These are phyloP conservation scores for Muschampia plurimacula DNA, from an alignment of 2,888 invertebrate genomes.

Conservation along the genomic window DNA sequence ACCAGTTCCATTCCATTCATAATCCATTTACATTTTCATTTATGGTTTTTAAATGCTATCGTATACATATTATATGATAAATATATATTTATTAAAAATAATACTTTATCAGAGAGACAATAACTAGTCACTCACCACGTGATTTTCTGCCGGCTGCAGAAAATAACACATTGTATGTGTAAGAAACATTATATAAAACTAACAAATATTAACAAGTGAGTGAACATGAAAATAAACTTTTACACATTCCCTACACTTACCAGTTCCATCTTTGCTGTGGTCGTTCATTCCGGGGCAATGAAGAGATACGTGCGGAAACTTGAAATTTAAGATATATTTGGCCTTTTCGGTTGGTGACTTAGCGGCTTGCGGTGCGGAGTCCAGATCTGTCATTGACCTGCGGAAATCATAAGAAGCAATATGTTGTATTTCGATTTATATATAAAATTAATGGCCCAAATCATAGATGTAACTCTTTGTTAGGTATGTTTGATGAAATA, in stretches of 20 bases:
- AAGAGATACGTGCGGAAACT: slow-evolving; percentile 65
- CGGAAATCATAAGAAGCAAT: neutral
- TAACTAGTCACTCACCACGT: neutral
- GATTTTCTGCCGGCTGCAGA: neutral
- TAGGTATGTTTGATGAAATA: no score
- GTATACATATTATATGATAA: no score
- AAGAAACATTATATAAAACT: neutral
- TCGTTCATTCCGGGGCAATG: slow-evolving; percentile 57
- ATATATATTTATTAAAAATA: no score
- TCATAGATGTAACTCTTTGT: no score
- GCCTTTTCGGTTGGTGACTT: slow-evolving; percentile 89
- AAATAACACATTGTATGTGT: neutral
- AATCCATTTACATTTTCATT: no score
- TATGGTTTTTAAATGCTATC: no score
- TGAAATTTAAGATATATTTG: slow-evolving; percentile 86
- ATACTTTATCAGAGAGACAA: neutral
- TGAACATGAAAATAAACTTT: neutral
- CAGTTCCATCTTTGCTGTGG: slow-evolving; percentile 55
- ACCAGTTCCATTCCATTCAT: no score
- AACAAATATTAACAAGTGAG: neutral
- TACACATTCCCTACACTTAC: slow-evolving; percentile 45
- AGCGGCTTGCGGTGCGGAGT: slow-evolving; percentile 82
- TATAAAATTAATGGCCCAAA: no score
- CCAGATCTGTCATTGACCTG: slow-evolving; percentile 87
- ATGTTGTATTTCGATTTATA: no score